A percentile compares a stretch with the other conserved stretches of the same genome.
Evolutionary conservation across 2,113 vertebrate species (phyloP).

Genomic region (Alectura lathami): DNA sequence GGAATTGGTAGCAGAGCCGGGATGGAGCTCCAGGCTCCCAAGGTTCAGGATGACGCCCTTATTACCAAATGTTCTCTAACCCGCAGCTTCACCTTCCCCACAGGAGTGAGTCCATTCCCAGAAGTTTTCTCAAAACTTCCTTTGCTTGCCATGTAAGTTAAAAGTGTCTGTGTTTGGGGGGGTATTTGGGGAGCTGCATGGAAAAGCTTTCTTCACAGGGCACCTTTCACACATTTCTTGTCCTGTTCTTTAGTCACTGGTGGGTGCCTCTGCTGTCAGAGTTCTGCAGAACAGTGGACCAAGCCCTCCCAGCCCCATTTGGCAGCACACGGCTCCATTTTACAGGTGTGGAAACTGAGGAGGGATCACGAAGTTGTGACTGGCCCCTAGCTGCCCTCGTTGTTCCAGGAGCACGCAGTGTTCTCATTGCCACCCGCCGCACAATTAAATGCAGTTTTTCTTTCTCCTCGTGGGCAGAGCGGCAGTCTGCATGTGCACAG

Average conservation of each 20-base stretch:
- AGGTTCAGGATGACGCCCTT: not conserved
- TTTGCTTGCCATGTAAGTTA: not conserved
- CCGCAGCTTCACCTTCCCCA: not conserved
- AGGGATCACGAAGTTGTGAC: fast-evolving
- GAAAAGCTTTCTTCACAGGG: not conserved
- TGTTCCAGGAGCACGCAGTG: not conserved
- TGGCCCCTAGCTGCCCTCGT: not conserved
- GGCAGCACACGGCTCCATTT: not conserved
- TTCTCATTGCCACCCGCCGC: fast-evolving
- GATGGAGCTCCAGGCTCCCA: slow-evolving; percentile 44
- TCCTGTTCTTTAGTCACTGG: fast-evolving
- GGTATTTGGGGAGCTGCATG: not conserved
- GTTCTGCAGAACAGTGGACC: not conserved
- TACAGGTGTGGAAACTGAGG: not conserved
- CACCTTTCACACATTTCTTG: no score
- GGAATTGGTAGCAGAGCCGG: not conserved
- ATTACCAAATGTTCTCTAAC: not conserved
- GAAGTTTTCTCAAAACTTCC: not conserved
- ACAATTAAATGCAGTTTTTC: not conserved
- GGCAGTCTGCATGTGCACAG: not conserved
- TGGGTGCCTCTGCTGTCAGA: not conserved
- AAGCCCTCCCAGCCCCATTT: not conserved
- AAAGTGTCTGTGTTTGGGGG: not conserved
- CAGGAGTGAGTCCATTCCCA: not conserved
- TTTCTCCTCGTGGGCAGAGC: not conserved